Base-by-base conservation (phyloP, 2,113 vertebrate species). In the Tachysurus vachellii region DNA sequence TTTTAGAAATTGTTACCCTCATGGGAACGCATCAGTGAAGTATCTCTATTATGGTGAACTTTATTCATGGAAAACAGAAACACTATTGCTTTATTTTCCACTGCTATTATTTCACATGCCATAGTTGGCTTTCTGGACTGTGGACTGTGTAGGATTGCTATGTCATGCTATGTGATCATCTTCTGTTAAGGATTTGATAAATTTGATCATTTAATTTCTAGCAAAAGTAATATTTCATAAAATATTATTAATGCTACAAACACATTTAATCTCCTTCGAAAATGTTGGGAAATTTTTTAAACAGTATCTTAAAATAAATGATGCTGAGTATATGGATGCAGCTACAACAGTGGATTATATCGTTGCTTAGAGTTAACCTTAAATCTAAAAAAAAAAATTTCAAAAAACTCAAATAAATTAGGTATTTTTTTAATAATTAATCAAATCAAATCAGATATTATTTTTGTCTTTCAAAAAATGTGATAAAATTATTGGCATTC, bases 1-100 rank as follows among this genome's bases (percentile, higher is more conserved):
- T 23, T 86, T 83, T 86, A 86, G 36, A 53, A 6, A 57, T 62
- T 71, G 42, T 47, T 84, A 56, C 89, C 90, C 90, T 85, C 28
- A 2, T 53, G 90, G 92, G 89, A 76, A 21, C 17, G 86, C 86
- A 90, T 85, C 77, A 91, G 91, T 92, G 90, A 90, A 90, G 88
- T 86, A 91, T 92, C 90, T 93, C 87, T 79, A 90, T 80, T 83
- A 87, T 86, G 84, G 91, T 44, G 83, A 91, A 88, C 80, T 91
- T 89, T 91, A 87, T 87, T 86, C 70, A 66, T 85, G 92, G 91
- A 89, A 92, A 89, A 94, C 91, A 90, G 88, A 87, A 89, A 70
- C 8, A 12, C 11, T 61, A 53, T 23, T n/a, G n/a, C 1, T 66
- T 66, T 14, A 14, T 66, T 66, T 66, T 0, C 0, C 10, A 28